Conservation (phyloP, 2,113 vertebrate species). For the Amphiprion percula region DNA sequence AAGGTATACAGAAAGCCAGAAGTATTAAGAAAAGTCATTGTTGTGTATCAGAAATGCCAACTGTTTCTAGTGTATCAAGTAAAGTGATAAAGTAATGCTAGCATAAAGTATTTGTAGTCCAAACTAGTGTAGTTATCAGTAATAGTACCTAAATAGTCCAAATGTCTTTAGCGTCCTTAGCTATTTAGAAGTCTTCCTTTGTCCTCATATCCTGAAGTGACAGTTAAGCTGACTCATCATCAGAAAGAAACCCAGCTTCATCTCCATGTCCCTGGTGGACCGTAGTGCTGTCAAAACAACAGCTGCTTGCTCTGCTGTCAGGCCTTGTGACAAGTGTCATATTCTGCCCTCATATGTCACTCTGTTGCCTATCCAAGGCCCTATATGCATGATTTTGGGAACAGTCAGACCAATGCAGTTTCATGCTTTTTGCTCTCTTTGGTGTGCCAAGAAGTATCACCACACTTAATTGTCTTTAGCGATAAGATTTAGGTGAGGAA, state of each 20-base stretch:
- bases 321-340: slow-evolving; percentile 66
- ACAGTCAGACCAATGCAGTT: slow-evolving; percentile 27
- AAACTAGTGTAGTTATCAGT: slow-evolving; percentile 38
- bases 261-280: slow-evolving; percentile 47
- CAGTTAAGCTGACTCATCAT: slow-evolving; percentile 56
- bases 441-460: background rate
- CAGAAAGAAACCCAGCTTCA: slow-evolving; percentile 45
- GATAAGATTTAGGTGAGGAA: slow-evolving; percentile 16
- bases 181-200: slow-evolving; percentile 52
- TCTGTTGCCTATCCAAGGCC: slow-evolving; percentile 27
- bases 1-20: slow-evolving; percentile 33
- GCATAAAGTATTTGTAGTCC: slow-evolving; percentile 27
- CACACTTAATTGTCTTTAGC: slow-evolving; percentile 5
- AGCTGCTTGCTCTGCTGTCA: slow-evolving; percentile 72
- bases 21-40: slow-evolving; percentile 30
- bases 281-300: slow-evolving; percentile 60
- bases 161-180: slow-evolving; percentile 29
- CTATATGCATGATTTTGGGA: slow-evolving; percentile 64
- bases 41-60: slow-evolving; percentile 31
- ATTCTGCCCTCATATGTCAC: slow-evolving; percentile 58
- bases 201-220: slow-evolving; percentile 51
- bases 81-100: slow-evolving; percentile 25
- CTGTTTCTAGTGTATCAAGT: slow-evolving; percentile 19
- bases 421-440: slow-evolving; percentile 37
- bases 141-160: slow-evolving; percentile 34